Evolutionary conservation across 2,888 invertebrate species (phyloP), one percentile per base, ranked within the genome.

Genomic region (Eupithecia pulchellata): DNA sequence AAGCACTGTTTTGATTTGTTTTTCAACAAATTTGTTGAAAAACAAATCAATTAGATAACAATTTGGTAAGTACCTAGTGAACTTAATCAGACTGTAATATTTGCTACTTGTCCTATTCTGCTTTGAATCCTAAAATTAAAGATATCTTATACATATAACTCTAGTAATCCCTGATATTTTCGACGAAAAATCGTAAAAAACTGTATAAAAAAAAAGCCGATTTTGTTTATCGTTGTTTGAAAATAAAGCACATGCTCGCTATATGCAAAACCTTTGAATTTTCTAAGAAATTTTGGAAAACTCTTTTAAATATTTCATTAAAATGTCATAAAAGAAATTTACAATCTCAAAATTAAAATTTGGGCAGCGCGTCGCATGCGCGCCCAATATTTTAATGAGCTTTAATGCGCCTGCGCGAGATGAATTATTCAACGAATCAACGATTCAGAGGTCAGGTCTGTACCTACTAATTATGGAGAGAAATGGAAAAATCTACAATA

Each of bases 381-480:
- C 74, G 66, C 74, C 69, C 80, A 80, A 82, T 81, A 82, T 80
- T 81, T 80, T 86, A 87, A 86, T 87, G 84, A 82, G 81, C 80
- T 32, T 79, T 86, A 86, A 86, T 86, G 80, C 77, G 82, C 76
- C 74, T 79, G 78, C 83, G 79, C 76, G 65, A 64, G 67, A 82
- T 86, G 86, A 86, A 86, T 86, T 81, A 86, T 85, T 84, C 82
- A 86, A 83, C 73, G 69, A 69, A 65, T 55, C 25, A 58, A 58
- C 55, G 57, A 52, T 52, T 52, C 52, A 25, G 52, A 52, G 30
- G 57, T 64, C 42, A 20, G 17, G 25, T 68, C n/a, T 32, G 42
- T 20, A 67, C 62, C 64, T 58, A 71, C 64, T 67, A 68, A 75
- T 74, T 74, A 68, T 73, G 27, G 57, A 29, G 29, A 57, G 57